These are phyloP conservation scores for Amyelois transitella DNA, from an alignment of 1,140 invertebrate species.

Conservation along the genomic window DNA sequence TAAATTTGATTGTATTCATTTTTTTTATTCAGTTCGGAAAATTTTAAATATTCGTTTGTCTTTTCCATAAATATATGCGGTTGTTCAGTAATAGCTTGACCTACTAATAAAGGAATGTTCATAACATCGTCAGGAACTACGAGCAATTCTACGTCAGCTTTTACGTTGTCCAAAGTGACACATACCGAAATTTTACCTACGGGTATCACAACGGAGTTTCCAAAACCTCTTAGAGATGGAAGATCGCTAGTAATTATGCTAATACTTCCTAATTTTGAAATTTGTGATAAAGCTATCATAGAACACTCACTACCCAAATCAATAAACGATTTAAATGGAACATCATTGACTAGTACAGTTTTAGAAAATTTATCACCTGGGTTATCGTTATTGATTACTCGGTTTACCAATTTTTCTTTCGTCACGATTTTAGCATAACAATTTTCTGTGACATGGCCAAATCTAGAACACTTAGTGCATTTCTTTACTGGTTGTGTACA, in stretches of 20 bases:
- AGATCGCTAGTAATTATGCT: neutral
- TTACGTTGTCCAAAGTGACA: no score
- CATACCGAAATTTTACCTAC: no score
- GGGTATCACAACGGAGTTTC: no score
- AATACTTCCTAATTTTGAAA: neutral
- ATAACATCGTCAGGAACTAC: no score
- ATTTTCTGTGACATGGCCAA: neutral
- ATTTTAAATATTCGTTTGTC: no score
- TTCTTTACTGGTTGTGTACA: conserved; percentile 2
- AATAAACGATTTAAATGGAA: neutral
- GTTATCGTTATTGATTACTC: no score
- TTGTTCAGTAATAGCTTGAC: neutral
- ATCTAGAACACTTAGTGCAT: neutral
- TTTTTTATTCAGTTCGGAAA: no score
- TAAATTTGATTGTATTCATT: no score
- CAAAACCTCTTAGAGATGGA: no score
- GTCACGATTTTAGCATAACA: neutral
- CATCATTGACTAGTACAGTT: neutral
- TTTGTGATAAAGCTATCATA: neutral
- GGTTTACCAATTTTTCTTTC: neutral
- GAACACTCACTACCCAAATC: neutral
- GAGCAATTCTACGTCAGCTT: no score
- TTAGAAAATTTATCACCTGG: neutral
- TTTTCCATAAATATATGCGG: no score
- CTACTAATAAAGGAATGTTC: no score